Base-by-base conservation (phyloP, 2,797 vertebrate species). In the Coregonus sp. region DNA sequence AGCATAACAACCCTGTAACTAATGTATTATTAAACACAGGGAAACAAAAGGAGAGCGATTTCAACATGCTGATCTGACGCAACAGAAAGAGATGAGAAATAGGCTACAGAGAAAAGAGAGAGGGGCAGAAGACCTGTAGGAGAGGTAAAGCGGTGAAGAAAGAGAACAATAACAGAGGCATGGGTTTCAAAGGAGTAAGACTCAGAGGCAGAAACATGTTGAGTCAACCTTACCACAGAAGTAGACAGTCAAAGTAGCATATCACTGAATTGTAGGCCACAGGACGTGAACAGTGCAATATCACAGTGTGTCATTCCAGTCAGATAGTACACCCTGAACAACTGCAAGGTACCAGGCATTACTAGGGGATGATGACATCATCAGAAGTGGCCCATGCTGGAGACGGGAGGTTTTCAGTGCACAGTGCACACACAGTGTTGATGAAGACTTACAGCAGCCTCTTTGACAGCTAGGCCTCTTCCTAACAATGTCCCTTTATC, bases 61-160 rank as follows among this genome's bases (percentile, higher is more conserved):
- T n/a, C 78, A 80, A 77, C 75, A 76, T 72, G 65, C 74, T 85
- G 80, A 77, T 83, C 50, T 81, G 72, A 78, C 74, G 67, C 56
- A 50, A 72, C 79, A 72, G 51, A 66, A 35, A 78, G 75, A 68
- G 16, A 56, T 56, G 52, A 18, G 52, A 56, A 56, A 15, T 4
- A 16, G 52, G 15, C 52, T 18, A 59, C 51, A 70, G 81, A 72
- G 52, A 67, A 37, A 74, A 75, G 11, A 80, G n/a, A 25, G 74
- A 74, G 33, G 74, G 15, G 52, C 54, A 74, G 74, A 4, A 78
- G 15, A 71, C 47, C 73, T n/a, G 11, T 14, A 65, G 69, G 16
- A 66, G 16, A 35, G 76, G 77, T 73, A 51, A 9, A 50, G 40
- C 80, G 68, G 18, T 72, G 71, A 40, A 75, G 16, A 51, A 63